Evolutionary conservation across 2,113 vertebrate genomes (phyloP).

Genomic region (Furnarius figulus): DNA sequence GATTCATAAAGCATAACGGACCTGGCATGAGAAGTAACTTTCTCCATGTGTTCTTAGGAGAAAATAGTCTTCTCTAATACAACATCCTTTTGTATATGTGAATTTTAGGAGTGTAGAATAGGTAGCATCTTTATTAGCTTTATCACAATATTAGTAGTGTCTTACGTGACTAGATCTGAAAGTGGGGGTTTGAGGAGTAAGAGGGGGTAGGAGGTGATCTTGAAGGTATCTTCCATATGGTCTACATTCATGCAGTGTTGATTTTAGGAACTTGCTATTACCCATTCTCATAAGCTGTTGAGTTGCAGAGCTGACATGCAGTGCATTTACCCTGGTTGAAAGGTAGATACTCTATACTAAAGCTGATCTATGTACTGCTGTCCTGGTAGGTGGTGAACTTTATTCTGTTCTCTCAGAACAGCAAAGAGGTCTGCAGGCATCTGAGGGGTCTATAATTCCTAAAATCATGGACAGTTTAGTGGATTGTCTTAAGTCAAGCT

Average conservation of each 20-base stretch:
- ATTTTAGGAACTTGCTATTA: neutral
- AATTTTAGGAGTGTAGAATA: neutral
- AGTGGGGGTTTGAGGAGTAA: accelerated
- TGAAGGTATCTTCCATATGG: neutral
- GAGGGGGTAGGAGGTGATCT: neutral
- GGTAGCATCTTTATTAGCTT: neutral
- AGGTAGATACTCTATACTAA: neutral
- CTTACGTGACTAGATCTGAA: neutral
- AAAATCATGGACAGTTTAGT: neutral
- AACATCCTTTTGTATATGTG: neutral
- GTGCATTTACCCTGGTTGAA: neutral
- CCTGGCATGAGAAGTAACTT: neutral
- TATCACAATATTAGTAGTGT: neutral
- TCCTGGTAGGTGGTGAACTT: neutral
- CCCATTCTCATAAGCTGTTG: accelerated
- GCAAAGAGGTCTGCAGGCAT: neutral
- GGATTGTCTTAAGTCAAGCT: neutral
- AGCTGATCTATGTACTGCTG: neutral
- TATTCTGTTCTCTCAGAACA: neutral
- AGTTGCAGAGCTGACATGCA: neutral
- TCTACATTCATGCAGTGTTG: accelerated
- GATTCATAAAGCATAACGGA: neutral
- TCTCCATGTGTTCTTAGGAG: neutral
- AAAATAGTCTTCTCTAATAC: neutral
- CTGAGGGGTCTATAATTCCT: neutral